Conservation (phyloP, 2,888 invertebrate species). For the Trissonchulus latispiculum region DNA sequence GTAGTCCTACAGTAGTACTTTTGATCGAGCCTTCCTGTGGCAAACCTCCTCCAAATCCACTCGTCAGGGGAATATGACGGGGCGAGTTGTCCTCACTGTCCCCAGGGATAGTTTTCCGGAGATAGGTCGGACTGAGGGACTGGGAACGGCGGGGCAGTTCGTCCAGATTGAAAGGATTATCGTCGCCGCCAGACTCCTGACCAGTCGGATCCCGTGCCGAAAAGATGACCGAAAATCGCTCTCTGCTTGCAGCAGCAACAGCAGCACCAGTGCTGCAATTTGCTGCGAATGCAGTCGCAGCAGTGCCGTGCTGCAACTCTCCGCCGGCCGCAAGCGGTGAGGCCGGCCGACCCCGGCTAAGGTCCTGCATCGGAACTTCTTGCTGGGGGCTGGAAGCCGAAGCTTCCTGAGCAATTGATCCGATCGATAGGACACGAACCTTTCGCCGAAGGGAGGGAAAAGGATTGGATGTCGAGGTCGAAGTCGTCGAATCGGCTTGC, state of each 20-base stretch:
- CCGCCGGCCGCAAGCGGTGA: not conserved
- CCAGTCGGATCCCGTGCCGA: no score
- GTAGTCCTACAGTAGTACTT: no score
- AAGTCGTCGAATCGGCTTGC: no score
- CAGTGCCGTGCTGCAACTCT: not conserved
- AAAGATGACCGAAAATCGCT: not conserved
- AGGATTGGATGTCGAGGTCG: no score
- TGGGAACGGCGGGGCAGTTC: not conserved
- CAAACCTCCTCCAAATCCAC: not conserved
- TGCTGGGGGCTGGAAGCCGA: no score
- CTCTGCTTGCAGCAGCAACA: not conserved
- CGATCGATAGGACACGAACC: not conserved
- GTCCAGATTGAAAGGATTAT: not conserved
- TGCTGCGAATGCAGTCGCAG: no score
- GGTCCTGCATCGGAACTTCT: not conserved
- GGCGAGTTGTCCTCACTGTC: not conserved
- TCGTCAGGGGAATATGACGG: not conserved
- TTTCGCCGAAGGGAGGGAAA: no score
- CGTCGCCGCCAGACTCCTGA: not conserved
- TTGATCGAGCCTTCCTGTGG: no score
- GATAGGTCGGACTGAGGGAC: conserved; percentile 3
- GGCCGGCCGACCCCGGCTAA: not conserved
- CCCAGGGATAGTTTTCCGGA: not conserved
- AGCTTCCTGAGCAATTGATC: not conserved
- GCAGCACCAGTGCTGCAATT: no score